A percentile compares a stretch with the other conserved stretches of the same genome.
Conservation (phyloP, 2,113 vertebrate species). For the Bufo bufo region DNA sequence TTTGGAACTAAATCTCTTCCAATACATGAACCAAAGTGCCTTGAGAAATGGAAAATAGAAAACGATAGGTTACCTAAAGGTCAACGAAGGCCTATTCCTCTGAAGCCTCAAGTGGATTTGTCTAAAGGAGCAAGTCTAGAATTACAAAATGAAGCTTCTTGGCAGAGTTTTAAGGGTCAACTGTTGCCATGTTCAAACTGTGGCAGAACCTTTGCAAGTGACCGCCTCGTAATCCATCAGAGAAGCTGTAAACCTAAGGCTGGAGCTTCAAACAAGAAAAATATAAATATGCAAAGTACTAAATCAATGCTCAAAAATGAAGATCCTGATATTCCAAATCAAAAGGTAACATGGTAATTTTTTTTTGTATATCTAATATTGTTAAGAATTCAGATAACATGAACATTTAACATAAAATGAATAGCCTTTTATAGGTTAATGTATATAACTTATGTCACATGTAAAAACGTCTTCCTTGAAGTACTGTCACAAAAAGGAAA, state of each 20-base stretch:
- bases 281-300: constrained; percentile 8
- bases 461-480: too few species aligned
- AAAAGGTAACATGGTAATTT: constrained; percentile 67
- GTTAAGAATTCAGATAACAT: neutral
- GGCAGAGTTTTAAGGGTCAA: constrained; percentile 43
- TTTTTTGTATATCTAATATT: neutral
- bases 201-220: constrained; percentile 56
- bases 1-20: constrained; percentile 69
- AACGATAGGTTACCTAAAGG: constrained; percentile 64
- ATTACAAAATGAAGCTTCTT: constrained; percentile 51
- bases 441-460: too few species aligned
- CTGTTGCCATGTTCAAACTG: constrained; percentile 62
- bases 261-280: constrained; percentile 25
- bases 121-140: constrained; percentile 38
- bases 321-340: neutral
- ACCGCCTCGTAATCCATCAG: constrained; percentile 60
- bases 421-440: too few species aligned
- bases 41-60: constrained; percentile 69
- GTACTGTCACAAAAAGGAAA: too few species aligned
- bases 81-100: constrained; percentile 59
- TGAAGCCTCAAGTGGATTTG: constrained; percentile 40
- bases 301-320: constrained; percentile 6
- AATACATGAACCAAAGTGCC: constrained; percentile 68
- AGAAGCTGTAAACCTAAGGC: constrained; percentile 62
- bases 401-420: too few species aligned